Base-by-base conservation (phyloP, 2,888 invertebrate species). In the Luffia ferchaultella region DNA sequence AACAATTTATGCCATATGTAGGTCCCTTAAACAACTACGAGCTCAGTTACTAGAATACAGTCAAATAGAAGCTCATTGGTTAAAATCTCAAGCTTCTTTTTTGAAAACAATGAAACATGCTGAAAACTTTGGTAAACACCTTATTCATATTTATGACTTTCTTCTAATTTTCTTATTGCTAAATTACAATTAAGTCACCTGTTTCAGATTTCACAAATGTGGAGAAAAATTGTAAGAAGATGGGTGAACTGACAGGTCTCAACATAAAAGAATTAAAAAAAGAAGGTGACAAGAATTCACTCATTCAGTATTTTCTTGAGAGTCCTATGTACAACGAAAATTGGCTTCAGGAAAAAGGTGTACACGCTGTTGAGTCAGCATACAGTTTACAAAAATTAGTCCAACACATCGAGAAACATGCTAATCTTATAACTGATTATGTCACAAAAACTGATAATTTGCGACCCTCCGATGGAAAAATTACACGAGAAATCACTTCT, bases 291-390 rank as follows among this genome's bases (percentile, higher is more conserved):
- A 73, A 67, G 50, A 68, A 69, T 49, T 63, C 70, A 0, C 51
- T 79, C 2, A 69, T 78, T 1, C 64, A 70, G 54, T 71, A 73
- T 55, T 73, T 76, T 52, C 60, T 80, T 5, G 72, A 74, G 3
- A 70, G 71, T 17, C 63, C 72, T 0, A 60, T 68, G 48, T 73
- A 70, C 20, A 67, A 64, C 2, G 67, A 67, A 1, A 60, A 67
- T 15, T 74, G 69, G 69, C 53, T 62, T 1, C 62, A 62, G 16
- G 64, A 64, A 3, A 68, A 59, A 45, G 76, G 73, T 2, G 67
- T 76, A 0, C 55, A 60, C 2, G 65, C 65, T 1, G 50, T 79
- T 40, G 69, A 76, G 1, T 65, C 69, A 0, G 67, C 71, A 0
- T 67, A 67, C 40, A 71, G 63, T 16, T 52, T 82, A 12, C 68